Percentiles rank a stretch among this genome's conserved stretches.
These are phyloP conservation scores for Muntiacus muntjak DNA, from an alignment of 2,113 vertebrate genomes.

Conservation along the genomic window DNA sequence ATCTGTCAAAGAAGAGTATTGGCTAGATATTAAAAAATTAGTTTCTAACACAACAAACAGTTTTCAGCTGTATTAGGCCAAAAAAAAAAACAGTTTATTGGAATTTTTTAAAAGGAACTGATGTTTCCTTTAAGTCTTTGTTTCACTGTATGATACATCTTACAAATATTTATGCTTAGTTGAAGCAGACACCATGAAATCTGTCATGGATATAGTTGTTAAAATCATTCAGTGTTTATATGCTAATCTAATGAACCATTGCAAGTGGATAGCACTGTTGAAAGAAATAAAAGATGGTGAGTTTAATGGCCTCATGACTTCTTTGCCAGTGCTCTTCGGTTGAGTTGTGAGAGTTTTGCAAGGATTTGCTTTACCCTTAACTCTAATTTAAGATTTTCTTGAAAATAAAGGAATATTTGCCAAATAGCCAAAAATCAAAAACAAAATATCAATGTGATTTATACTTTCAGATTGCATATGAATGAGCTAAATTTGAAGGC, in stretches of 20 bases:
- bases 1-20: conserved; percentile 23
- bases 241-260: conserved; percentile 12
- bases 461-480: neutral
- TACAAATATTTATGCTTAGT: conserved; percentile 47
- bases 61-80: neutral
- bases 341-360: neutral
- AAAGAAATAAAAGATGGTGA: conserved; percentile 13
- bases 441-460: neutral
- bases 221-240: neutral
- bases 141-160: conserved; percentile 34
- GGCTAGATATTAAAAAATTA: neutral
- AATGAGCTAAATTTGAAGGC: neutral
- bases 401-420: neutral
- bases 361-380: neutral
- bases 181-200: neutral
- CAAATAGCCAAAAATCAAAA: conserved; percentile 15
- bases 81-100: conserved; percentile 3
- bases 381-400: neutral
- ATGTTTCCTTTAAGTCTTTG: conserved; percentile 45
- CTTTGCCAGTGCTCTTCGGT: neutral
- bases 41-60: conserved; percentile 20
- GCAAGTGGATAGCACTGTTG: neutral
- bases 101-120: neutral
- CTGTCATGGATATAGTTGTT: neutral
- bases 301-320: neutral